Base-by-base conservation (phyloP, 2,888 invertebrate species). In the Volucella bombylans region DNA sequence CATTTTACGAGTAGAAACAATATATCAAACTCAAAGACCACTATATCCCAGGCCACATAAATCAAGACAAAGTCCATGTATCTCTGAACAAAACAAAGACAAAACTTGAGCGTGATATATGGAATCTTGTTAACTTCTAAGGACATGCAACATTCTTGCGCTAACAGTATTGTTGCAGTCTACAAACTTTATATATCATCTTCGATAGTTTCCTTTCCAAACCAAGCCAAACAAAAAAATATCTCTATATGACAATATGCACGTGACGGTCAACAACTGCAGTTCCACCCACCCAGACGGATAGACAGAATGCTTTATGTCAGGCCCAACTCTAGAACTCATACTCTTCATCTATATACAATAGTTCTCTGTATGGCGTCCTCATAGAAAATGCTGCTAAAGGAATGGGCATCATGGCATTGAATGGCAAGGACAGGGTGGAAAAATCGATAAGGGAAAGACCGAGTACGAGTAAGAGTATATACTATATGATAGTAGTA, bases 371-470 rank as follows among this genome's bases (percentile, higher is more conserved):
- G 61, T 49, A 55, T 59, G 61, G 77, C 71, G 72, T 52, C 54
- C 69, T 69, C 73, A 52, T 23, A 31, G 61, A 45, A 55, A 76
- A 55, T 78, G 67, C 72, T 72, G 67, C 50, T 54, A 11, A 23
- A 72, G 73, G 38, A 61, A 55, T 23, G 23, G 50, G 23, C 45
- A 43, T 61, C 61, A 41, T 82, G 83, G 69, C 83, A 83, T 83
- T 83, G 83, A 74, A 67, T 59, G 31, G 79, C 80, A 83, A 83
- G 83, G 83, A 80, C 80, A 74, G 62, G 57, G 49, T 50, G 65
- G 18, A 65, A 50, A 83, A 83, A 83, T 83, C 83, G 69, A 83
- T 83, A 65, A 59, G 68, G 69, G 52, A 57, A 73, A 79, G 23
- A 73, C 15, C 11, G 74, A 83, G 73, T 59, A 50, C 68, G 50